phyloP scores from a whole-genome alignment of 2,888 invertebrate genomes.

The Aquatica leii region DNA sequence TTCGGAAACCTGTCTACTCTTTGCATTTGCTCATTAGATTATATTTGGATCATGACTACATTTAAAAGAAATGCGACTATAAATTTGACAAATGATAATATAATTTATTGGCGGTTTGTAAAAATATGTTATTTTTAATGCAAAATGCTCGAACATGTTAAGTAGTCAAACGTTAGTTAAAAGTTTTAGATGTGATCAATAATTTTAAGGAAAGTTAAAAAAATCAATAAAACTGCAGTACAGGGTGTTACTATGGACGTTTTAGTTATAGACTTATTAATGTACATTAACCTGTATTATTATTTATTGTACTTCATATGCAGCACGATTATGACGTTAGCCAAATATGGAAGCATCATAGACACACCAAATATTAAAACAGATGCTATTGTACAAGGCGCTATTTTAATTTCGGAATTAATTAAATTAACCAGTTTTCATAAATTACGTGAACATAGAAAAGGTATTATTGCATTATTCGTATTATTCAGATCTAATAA shows the following conservation, averaged over 20 bases:
- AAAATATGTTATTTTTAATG: too few species aligned
- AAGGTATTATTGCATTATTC: constrained; percentile 36
- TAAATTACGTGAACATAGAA: constrained; percentile 38
- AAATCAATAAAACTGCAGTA: constrained; percentile 1
- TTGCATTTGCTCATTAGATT: too few species aligned
- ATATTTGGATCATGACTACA: too few species aligned
- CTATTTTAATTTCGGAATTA: constrained; percentile 43
- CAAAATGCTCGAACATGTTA: too few species aligned
- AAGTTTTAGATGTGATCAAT: constrained; percentile 1
- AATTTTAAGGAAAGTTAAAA: constrained; percentile 5
- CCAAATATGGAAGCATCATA: constrained; percentile 44
- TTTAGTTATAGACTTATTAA: constrained; percentile 46
- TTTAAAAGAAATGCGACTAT: too few species aligned
- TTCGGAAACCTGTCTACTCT: too few species aligned
- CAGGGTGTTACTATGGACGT: constrained; percentile 40
- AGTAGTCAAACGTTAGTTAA: too few species aligned
- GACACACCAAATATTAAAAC: constrained; percentile 39
- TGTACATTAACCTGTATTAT: constrained; percentile 47
- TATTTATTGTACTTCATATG: constrained; percentile 44
- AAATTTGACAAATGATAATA: too few species aligned
- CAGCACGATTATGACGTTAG: constrained; percentile 43
- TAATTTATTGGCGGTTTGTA: too few species aligned
- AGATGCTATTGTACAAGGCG: constrained; percentile 43
- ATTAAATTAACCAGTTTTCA: constrained; percentile 42
- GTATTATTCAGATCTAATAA: background rate